Evolutionary conservation across 2,797 vertebrate species (phyloP).

Genomic region (Tokudaia tokunoshimensis): DNA sequence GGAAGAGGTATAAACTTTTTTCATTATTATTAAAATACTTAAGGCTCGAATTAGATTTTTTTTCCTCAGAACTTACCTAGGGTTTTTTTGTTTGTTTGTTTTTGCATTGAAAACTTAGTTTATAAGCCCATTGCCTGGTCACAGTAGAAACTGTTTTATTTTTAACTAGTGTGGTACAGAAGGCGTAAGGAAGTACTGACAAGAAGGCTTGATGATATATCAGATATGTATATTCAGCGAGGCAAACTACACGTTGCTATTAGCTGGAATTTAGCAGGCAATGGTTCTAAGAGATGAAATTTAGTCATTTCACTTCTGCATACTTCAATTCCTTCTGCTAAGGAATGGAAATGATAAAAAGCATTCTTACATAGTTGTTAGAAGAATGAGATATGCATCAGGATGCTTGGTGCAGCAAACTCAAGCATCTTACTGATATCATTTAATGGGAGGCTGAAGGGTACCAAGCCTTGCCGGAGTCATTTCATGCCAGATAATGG

Average conservation of each 20-base stretch:
- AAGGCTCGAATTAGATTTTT: background rate
- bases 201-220: background rate
- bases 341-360: conserved; percentile 49
- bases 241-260: background rate
- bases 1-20: background rate
- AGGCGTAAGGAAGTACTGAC: background rate
- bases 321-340: conserved; percentile 1
- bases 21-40: background rate
- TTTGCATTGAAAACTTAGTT: background rate
- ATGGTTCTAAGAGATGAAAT: background rate
- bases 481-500: background rate
- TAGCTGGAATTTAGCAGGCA: conserved; percentile 26
- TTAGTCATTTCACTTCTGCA: background rate
- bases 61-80: conserved; percentile 29
- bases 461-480: background rate
- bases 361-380: background rate
- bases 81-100: background rate
- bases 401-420: background rate
- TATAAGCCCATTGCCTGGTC: background rate
- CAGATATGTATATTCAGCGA: background rate
- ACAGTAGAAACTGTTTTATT: background rate
- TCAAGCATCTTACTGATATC: background rate
- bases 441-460: background rate
- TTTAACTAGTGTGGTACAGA: background rate
- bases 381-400: background rate